phyloP scores from a whole-genome alignment of 2,113 vertebrate species.

The Phalacrocorax brasilianus region DNA sequence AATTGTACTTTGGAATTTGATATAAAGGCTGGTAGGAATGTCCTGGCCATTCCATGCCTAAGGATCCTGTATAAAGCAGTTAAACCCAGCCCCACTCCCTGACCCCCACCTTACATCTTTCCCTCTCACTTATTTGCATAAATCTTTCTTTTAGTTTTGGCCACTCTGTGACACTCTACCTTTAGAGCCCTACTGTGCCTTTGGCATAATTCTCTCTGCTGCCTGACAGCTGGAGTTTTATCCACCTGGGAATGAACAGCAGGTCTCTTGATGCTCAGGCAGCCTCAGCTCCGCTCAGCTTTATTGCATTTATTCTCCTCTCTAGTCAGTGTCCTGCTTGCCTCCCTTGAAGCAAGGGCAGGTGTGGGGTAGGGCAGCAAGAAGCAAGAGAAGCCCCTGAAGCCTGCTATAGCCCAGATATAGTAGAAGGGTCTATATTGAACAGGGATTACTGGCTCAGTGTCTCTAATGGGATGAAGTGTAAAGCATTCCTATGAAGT shows the following conservation, averaged over 20 bases:
- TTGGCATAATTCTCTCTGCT: background rate
- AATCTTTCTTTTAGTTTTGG: background rate
- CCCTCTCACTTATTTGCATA: background rate
- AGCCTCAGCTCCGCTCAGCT: background rate
- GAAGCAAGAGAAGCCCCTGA: background rate
- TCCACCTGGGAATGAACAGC: fast-evolving
- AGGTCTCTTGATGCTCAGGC: background rate
- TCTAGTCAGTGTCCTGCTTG: background rate
- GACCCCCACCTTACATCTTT: background rate
- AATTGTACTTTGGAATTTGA: background rate
- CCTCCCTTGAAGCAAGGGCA: background rate
- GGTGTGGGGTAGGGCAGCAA: no score
- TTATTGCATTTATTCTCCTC: background rate
- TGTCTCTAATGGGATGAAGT: background rate
- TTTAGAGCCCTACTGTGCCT: background rate
- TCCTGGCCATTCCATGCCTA: background rate
- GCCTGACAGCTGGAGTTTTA: background rate
- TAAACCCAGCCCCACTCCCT: background rate
- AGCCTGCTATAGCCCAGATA: background rate
- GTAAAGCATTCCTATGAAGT: background rate
- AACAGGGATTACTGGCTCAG: background rate
- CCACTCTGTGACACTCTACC: background rate
- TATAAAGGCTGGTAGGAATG: background rate
- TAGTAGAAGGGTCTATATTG: background rate
- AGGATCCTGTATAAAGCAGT: background rate